Evolutionary conservation across 2,888 invertebrate genomes (phyloP).

Genomic region (Oscheius sp.): DNA sequence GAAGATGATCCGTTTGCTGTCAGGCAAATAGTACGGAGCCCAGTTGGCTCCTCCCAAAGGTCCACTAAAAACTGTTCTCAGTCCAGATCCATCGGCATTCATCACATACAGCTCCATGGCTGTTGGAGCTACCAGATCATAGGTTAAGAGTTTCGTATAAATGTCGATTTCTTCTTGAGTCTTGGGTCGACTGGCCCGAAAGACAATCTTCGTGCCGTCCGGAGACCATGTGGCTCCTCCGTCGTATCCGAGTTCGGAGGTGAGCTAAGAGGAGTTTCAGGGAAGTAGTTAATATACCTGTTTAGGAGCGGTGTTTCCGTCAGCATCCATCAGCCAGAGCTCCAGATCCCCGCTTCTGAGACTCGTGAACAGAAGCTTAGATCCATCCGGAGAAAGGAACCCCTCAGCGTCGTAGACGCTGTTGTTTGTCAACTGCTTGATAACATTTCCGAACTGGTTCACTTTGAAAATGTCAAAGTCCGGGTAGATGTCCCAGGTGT

Average conservation of each 20-base stretch:
- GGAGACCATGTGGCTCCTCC: slow-evolving; percentile 59
- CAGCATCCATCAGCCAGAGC: slow-evolving; percentile 57
- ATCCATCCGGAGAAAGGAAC: slow-evolving; percentile 41
- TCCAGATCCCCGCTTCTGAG: slow-evolving; percentile 58
- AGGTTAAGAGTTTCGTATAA: slow-evolving; percentile 48
- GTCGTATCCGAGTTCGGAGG: slow-evolving; percentile 59
- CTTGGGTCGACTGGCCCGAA: slow-evolving; percentile 58
- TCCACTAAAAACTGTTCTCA: slow-evolving; percentile 55
- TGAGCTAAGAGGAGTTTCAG: slow-evolving; percentile 45
- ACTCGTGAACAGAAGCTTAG: slow-evolving; percentile 53
- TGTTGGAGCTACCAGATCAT: slow-evolving; percentile 52
- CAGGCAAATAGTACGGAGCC: slow-evolving; percentile 61
- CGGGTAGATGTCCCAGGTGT: slow-evolving; percentile 69
- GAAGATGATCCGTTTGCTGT: slow-evolving; percentile 43
- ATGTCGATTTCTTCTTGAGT: slow-evolving; percentile 47
- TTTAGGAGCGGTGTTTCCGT: slow-evolving; percentile 46
- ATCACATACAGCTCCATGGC: slow-evolving; percentile 66
- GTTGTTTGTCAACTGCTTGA: slow-evolving; percentile 59
- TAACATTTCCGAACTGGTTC: slow-evolving; percentile 65
- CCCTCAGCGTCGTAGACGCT: slow-evolving; percentile 68
- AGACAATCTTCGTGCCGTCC: slow-evolving; percentile 65
- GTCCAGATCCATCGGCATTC: slow-evolving; percentile 60
- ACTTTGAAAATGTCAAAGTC: slow-evolving; percentile 68
- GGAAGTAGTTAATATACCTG: slow-evolving; percentile 41
- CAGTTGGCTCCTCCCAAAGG: slow-evolving; percentile 59